phyloP scores from a whole-genome alignment of 2,113 vertebrate genomes.

The Rana temporaria region DNA sequence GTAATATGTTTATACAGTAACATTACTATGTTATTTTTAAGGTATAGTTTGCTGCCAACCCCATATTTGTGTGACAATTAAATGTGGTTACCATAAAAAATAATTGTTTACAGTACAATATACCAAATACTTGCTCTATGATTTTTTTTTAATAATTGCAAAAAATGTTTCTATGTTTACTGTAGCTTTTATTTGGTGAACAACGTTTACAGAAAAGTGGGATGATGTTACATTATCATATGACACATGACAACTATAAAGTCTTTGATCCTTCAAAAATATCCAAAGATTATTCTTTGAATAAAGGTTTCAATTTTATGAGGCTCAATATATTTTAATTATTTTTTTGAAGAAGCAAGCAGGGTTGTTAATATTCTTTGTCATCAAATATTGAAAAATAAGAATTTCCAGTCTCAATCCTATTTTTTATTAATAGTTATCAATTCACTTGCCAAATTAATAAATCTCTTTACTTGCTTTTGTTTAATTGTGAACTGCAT shows the following conservation, averaged over 20 bases:
- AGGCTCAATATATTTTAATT: not conserved
- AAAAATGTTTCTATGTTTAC: too few species aligned
- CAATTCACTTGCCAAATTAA: too few species aligned
- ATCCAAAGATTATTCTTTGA: conserved; percentile 5
- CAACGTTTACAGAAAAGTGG: not conserved
- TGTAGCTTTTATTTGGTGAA: not conserved
- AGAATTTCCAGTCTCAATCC: too few species aligned
- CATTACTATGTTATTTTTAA: too few species aligned
- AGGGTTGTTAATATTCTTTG: not conserved
- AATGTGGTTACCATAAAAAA: too few species aligned
- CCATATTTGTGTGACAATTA: too few species aligned
- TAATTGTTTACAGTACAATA: not conserved
- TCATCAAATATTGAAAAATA: not conserved
- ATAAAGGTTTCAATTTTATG: conserved; percentile 5
- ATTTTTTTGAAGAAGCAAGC: not conserved
- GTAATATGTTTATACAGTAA: too few species aligned
- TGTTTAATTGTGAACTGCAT: too few species aligned
- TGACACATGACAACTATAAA: not conserved
- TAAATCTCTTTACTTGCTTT: too few species aligned
- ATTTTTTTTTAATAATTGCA: not conserved
- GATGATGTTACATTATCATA: not conserved
- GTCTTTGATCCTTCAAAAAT: not conserved
- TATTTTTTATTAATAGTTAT: too few species aligned
- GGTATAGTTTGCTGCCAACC: too few species aligned
- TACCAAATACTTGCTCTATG: not conserved